Conservation (phyloP, 2,888 invertebrate genomes). For the Melipona bicolor region DNA sequence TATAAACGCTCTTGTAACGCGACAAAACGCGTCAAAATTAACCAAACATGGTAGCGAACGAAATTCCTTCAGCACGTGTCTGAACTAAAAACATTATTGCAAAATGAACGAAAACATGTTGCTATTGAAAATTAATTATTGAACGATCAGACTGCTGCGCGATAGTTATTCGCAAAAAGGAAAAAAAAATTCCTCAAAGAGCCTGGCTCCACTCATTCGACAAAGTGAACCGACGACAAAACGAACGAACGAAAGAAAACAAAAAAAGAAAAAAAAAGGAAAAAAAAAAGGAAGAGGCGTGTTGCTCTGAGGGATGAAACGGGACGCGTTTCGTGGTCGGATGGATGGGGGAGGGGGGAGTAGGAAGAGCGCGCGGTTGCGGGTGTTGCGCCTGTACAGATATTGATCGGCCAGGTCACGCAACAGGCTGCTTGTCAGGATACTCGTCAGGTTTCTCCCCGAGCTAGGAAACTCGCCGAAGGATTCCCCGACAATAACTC, state of each 20-base stretch:
- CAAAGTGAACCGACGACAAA: neutral
- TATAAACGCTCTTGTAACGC: too few relatives aligned
- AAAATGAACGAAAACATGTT: too few relatives aligned
- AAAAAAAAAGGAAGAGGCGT: neutral
- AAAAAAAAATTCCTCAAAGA: too few relatives aligned
- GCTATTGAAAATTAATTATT: too few relatives aligned
- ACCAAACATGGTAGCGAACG: too few relatives aligned
- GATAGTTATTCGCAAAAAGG: too few relatives aligned
- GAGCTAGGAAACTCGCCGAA: conserved; percentile 51
- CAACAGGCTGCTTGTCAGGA: conserved; percentile 80
- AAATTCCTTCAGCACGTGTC: too few relatives aligned
- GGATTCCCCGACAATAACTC: conserved; percentile 56
- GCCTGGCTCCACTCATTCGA: too few relatives aligned
- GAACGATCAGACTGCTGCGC: too few relatives aligned
- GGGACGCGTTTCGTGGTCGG: conserved; percentile 46
- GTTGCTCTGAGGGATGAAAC: neutral
- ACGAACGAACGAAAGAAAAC: neutral
- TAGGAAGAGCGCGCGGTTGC: conserved; percentile 60
- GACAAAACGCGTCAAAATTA: too few relatives aligned
- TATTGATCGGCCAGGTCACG: conserved; percentile 81
- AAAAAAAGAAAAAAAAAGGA: neutral
- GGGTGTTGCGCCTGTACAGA: conserved; percentile 76
- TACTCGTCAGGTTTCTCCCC: conserved; percentile 70
- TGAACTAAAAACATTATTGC: too few relatives aligned
- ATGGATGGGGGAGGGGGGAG: conserved; percentile 66